Percentiles rank a stretch among this genome's conserved stretches.
Conservation (phyloP, 2,888 invertebrate genomes). For the Lacanobia oleracea region DNA sequence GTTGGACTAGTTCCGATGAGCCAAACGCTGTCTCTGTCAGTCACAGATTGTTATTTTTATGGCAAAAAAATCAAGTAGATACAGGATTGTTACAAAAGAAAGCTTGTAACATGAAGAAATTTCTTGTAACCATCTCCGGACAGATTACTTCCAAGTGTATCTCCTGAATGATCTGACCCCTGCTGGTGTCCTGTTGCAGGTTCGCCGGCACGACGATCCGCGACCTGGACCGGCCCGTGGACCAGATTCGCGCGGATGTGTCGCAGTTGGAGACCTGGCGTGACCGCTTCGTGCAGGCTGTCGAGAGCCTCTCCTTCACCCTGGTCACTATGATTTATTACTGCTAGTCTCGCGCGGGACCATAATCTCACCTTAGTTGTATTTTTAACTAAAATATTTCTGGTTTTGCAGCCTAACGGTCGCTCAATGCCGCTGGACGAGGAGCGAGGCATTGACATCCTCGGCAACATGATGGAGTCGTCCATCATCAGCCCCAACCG, state of each 20-base stretch:
- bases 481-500: constrained; percentile 93
- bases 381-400: background rate
- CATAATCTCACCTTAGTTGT: too few species aligned
- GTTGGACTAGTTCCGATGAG: too few species aligned
- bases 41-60: too few species aligned
- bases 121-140: too few species aligned
- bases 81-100: too few species aligned
- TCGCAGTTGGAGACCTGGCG: constrained; percentile 94
- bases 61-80: too few species aligned
- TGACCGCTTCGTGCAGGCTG: constrained; percentile 93
- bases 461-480: constrained; percentile 95
- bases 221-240: constrained; percentile 92
- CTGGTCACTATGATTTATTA: constrained; percentile 85
- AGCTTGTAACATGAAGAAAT: too few species aligned
- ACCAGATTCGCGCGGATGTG: constrained; percentile 92
- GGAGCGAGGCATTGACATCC: constrained; percentile 93
- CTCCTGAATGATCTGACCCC: too few species aligned
- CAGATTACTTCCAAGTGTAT: too few species aligned
- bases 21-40: too few species aligned
- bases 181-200: constrained; percentile 61
- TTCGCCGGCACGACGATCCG: constrained; percentile 89
- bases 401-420: constrained; percentile 88
- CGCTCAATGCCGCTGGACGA: constrained; percentile 91
- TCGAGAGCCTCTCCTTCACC: constrained; percentile 91
- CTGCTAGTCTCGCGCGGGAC: too few species aligned